Conservation (phyloP, 2,888 invertebrate genomes). For the Criorhina ranunculi region DNA sequence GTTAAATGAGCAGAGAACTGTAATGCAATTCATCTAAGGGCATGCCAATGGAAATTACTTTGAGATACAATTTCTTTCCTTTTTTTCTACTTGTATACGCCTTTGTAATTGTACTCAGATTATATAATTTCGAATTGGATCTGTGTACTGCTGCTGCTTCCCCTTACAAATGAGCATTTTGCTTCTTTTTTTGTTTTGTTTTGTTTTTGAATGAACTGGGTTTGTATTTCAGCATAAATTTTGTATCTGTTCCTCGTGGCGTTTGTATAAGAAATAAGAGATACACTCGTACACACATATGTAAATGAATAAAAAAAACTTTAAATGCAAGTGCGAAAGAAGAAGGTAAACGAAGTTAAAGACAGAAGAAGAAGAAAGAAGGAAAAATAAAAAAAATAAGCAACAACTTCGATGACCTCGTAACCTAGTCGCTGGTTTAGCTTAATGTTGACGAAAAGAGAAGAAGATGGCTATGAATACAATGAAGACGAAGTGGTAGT, state of each 20-base stretch:
- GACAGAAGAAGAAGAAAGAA: slow-evolving; percentile 12
- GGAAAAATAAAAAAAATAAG: slow-evolving; percentile 7
- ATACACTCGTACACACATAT: neutral
- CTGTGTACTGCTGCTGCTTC: neutral
- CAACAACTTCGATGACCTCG: slow-evolving; percentile 69
- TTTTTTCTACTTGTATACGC: neutral
- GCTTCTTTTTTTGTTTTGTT: slow-evolving; percentile 13
- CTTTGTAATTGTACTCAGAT: slow-evolving; percentile 15
- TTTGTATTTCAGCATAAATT: slow-evolving; percentile 45
- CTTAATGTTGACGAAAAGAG: slow-evolving; percentile 67
- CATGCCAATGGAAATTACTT: slow-evolving; percentile 55
- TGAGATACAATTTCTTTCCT: slow-evolving; percentile 23
- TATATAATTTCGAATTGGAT: slow-evolving; percentile 47
- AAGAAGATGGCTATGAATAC: slow-evolving; percentile 59
- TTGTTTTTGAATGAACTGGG: slow-evolving; percentile 44
- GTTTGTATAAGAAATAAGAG: neutral
- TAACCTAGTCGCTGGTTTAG: slow-evolving; percentile 69
- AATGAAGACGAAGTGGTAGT: slow-evolving; percentile 9
- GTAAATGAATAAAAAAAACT: slow-evolving; percentile 53
- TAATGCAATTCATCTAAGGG: slow-evolving; percentile 50
- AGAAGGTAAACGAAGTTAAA: slow-evolving; percentile 4
- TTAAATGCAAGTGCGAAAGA: slow-evolving; percentile 49
- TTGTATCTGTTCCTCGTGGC: slow-evolving; percentile 30
- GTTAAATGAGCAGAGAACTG: slow-evolving; percentile 32
- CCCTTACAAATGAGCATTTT: slow-evolving; percentile 22